Evolutionary conservation across 2,113 vertebrate genomes (phyloP).

Genomic region (Rattus norvegicus): DNA sequence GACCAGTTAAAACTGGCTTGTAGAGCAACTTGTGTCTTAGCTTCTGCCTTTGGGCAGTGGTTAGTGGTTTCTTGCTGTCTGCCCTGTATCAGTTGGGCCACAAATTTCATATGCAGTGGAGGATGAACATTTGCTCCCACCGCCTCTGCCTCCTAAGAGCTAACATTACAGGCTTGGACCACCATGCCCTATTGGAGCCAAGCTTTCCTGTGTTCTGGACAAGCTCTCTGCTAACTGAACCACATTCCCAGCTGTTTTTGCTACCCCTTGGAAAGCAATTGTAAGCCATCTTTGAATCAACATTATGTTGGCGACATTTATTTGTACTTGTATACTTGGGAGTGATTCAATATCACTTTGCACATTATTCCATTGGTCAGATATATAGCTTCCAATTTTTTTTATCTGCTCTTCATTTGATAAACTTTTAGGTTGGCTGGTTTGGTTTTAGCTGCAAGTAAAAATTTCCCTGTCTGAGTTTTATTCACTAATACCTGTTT

Average conservation of each 20-base stretch:
- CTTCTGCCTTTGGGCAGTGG: not conserved
- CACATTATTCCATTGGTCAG: not conserved
- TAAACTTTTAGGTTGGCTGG: not conserved
- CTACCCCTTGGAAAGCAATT: not conserved
- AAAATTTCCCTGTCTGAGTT: not conserved
- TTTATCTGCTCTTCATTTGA: not conserved
- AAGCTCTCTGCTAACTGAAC: too few relatives aligned
- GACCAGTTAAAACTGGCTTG: not conserved
- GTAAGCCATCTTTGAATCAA: not conserved
- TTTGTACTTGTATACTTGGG: not conserved
- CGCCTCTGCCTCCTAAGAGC: not conserved
- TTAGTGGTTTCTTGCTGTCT: not conserved
- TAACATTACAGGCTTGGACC: not conserved
- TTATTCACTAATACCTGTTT: not conserved
- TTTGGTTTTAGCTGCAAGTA: not conserved
- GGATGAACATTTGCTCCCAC: not conserved
- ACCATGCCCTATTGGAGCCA: not conserved
- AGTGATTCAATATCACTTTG: not conserved
- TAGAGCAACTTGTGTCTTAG: fast-evolving
- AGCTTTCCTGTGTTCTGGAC: not conserved
- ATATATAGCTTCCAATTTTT: not conserved
- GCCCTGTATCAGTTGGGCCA: not conserved
- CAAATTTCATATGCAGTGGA: not conserved
- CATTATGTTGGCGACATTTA: not conserved
- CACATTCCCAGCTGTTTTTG: not conserved